A percentile compares a stretch with the other conserved stretches of the same genome.
Conservation (phyloP, 2,113 vertebrate species). For the Caranx melampygus region DNA sequence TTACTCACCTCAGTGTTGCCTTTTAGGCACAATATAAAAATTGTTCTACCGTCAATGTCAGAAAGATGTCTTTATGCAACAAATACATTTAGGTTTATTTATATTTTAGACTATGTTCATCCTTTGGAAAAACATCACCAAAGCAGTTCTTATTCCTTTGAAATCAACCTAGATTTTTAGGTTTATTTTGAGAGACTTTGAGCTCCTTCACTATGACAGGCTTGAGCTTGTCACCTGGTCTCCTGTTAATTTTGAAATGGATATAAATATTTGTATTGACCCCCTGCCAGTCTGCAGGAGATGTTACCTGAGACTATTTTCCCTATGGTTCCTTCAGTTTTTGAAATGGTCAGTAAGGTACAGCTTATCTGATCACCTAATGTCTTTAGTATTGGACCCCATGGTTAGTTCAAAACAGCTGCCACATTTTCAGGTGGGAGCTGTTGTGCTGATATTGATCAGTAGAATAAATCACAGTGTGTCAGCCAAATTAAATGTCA, state of each 20-base stretch:
- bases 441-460: conserved; percentile 26
- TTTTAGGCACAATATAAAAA: background rate
- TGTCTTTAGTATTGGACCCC: background rate
- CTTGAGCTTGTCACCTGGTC: background rate
- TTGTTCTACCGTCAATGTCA: background rate
- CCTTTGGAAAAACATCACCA: conserved; percentile 25
- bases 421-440: background rate
- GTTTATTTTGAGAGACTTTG: conserved; percentile 29
- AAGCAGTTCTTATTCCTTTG: conserved; percentile 15
- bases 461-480: background rate
- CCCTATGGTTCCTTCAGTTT: background rate
- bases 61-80: background rate
- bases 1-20: background rate
- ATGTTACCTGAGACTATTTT: background rate
- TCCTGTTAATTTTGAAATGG: background rate
- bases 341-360: background rate
- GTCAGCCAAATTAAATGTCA: conserved; percentile 28
- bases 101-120: background rate
- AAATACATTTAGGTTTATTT: background rate
- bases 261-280: background rate
- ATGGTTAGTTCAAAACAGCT: background rate
- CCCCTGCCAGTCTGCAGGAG: background rate
- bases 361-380: background rate
- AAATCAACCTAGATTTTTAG: conserved; percentile 1
- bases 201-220: conserved; percentile 12